Evolutionary conservation across 2,888 invertebrate species (phyloP).

Genomic region (Pammene aurita): DNA sequence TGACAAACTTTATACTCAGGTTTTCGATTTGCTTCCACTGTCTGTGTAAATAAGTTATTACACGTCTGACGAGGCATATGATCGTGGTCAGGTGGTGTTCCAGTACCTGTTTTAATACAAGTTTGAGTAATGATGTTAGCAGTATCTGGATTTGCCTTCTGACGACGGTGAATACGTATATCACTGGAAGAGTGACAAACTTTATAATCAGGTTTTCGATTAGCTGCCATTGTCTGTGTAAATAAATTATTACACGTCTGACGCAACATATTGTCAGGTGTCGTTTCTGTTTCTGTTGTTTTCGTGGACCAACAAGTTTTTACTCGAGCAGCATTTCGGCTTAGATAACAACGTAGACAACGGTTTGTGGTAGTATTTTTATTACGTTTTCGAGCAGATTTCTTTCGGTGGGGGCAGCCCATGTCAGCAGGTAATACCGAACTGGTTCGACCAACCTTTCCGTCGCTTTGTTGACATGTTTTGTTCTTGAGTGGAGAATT

Average conservation of each 20-base stretch:
- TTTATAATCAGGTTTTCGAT: too few species aligned
- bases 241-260: too few species aligned
- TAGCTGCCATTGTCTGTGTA: too few species aligned
- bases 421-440: neutral
- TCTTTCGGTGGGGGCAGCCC: neutral
- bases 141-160: neutral
- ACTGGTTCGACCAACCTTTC: neutral
- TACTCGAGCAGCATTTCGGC: neutral
- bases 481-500: neutral
- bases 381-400: neutral
- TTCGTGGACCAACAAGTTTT: neutral
- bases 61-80: neutral
- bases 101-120: too few species aligned
- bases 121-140: neutral
- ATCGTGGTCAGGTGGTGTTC: neutral
- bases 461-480: neutral
- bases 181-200: neutral
- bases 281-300: neutral
- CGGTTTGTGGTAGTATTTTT: neutral
- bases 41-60: too few species aligned
- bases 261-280: neutral
- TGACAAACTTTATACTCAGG: neutral
- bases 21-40: too few species aligned
- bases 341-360: neutral
- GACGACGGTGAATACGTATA: neutral